Evolutionary conservation across 2,113 vertebrate genomes (phyloP).

Genomic region (Thamnophis sirtalis): DNA sequence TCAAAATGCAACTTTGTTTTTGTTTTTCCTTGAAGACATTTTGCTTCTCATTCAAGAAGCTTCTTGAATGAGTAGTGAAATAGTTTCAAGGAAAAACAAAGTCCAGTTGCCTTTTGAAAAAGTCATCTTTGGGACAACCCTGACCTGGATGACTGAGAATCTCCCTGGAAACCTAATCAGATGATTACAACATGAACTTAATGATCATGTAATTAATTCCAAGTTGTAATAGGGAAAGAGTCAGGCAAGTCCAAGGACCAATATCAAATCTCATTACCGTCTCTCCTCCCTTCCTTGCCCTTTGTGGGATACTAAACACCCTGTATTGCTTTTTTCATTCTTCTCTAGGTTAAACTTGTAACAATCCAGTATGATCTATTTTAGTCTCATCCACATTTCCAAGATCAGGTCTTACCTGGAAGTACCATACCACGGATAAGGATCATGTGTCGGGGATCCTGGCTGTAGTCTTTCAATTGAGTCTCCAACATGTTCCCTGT

Average conservation of each 20-base stretch:
- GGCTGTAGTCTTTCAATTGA: constrained; percentile 78
- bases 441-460: constrained; percentile 90
- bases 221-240: not conserved
- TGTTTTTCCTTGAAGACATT: too few species aligned
- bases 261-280: not conserved
- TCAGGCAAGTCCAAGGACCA: not conserved
- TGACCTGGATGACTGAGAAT: not conserved
- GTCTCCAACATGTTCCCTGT: constrained; percentile 73
- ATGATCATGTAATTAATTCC: not conserved
- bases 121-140: too few species aligned
- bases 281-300: not conserved
- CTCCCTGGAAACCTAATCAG: not conserved
- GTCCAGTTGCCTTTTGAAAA: too few species aligned
- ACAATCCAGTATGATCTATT: not conserved
- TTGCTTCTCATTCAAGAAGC: too few species aligned
- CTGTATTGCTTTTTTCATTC: not conserved
- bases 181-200: not conserved
- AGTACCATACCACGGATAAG: constrained; percentile 85
- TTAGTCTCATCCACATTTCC: too few species aligned
- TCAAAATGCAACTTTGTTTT: too few species aligned
- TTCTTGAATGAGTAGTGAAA: too few species aligned
- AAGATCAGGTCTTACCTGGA: constrained; percentile 67
- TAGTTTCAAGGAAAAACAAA: too few species aligned
- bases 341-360: not conserved
- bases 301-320: not conserved